A percentile compares a stretch with the other conserved stretches of the same genome.
Conservation (phyloP, 2,888 invertebrate genomes). For the Oegoconia quadripuncta region DNA sequence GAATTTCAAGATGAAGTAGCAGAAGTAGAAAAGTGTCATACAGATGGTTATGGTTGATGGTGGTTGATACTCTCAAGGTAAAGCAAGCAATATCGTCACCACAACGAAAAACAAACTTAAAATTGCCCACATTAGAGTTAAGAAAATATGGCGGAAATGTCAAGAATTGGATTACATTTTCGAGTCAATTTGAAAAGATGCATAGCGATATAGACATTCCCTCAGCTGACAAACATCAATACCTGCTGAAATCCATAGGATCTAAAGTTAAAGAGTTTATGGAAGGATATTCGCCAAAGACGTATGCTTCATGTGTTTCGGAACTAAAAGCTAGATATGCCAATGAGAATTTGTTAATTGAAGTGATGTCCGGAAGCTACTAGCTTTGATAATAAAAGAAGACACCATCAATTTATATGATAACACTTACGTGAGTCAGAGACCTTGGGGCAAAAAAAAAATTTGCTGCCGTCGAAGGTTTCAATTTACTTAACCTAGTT, state of each 20-base stretch:
- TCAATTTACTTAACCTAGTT: too few relatives aligned
- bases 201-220: conserved; percentile 1
- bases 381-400: background rate
- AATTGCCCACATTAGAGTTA: background rate
- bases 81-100: too few relatives aligned
- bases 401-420: conserved; percentile 2
- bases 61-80: too few relatives aligned
- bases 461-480: too few relatives aligned
- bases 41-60: too few relatives aligned
- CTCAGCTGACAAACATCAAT: conserved; percentile 1
- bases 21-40: too few relatives aligned
- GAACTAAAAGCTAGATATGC: conserved; percentile 2
- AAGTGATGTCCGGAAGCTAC: conserved; percentile 5
- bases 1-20: too few relatives aligned
- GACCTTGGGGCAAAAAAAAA: conserved; percentile 11
- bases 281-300: conserved; percentile 5
- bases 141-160: conserved; percentile 4
- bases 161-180: conserved; percentile 5
- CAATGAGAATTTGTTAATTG: background rate
- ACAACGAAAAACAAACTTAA: too few relatives aligned
- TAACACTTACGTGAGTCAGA: conserved; percentile 8
- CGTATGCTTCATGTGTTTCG: background rate
- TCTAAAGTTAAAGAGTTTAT: background rate
- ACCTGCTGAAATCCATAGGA: conserved; percentile 2
- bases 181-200: conserved; percentile 8